Evolutionary conservation across 2,888 invertebrate genomes (phyloP).

Genomic region (Caenorhabditis sulstoni): DNA sequence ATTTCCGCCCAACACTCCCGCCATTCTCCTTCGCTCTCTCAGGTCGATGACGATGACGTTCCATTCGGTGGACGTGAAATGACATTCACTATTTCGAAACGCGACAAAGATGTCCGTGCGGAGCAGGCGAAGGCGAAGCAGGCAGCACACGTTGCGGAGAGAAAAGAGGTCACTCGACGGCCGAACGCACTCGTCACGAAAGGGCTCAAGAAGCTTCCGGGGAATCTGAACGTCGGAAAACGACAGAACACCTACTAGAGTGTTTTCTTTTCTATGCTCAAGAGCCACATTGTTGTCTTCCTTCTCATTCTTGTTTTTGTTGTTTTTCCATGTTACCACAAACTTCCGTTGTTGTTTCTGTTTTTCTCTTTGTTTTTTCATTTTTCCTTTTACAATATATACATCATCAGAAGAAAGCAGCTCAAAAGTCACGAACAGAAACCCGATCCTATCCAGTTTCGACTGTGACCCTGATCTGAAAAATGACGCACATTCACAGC

Average conservation of each 20-base stretch:
- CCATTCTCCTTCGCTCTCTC: not conserved
- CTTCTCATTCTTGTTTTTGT: constrained; percentile 14
- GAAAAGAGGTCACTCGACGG: constrained; percentile 52
- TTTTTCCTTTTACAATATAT: not conserved
- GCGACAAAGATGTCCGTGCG: constrained; percentile 58
- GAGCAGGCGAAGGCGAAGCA: constrained; percentile 62
- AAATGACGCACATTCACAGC: not conserved
- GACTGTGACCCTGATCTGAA: constrained; percentile 4
- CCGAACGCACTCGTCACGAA: constrained; percentile 63
- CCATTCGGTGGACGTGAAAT: constrained; percentile 76
- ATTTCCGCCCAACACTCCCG: not conserved
- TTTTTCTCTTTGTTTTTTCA: constrained; percentile 11
- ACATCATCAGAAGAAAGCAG: constrained; percentile 3
- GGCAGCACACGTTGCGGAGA: constrained; percentile 60
- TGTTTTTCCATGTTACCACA: not conserved
- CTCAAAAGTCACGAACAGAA: constrained; percentile 17
- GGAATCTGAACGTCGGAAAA: constrained; percentile 64
- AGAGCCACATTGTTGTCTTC: not conserved
- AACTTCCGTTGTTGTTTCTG: constrained; percentile 1
- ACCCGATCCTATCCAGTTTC: constrained; percentile 32
- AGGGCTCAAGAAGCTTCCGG: constrained; percentile 65
- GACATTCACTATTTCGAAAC: constrained; percentile 69
- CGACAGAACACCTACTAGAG: constrained; percentile 39
- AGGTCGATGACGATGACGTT: constrained; percentile 52
- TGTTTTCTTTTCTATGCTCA: not conserved